Base-by-base conservation (phyloP, 2,797 vertebrate genomes). In the Aotus griseimembra region DNA sequence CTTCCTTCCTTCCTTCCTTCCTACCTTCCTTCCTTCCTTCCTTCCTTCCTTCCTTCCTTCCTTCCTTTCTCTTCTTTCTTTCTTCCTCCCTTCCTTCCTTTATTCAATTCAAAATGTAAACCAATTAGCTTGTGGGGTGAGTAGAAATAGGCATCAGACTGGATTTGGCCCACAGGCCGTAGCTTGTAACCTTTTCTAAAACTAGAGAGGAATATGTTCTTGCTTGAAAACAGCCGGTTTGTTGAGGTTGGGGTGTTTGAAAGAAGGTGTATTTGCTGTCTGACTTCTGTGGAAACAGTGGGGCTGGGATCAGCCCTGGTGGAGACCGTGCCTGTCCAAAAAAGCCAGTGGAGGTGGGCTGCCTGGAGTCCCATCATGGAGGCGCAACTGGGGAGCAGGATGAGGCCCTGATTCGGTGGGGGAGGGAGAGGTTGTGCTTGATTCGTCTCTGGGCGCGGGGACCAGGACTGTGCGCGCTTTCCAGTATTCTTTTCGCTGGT, bases 401-500 rank as follows among this genome's bases (percentile, higher is more conserved):
- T 2, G 7, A 57, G 10, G 58, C 58, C 58, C 46, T 24, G 36
- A 41, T 41, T 13, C 77, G 50, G 39, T 4, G 11, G 28, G 36
- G 46, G 57, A 77, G 41, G 80, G 48, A 14, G 41, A 33, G 73
- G 5, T 2, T 36, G 67, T 72, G 73, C 52, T 19, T 14, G 30
- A 9, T 30, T 36, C 1, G 0, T 55, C n/a, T 7, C 50, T 30
- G 75, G 8, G 30, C 4, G 5, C 1, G 1, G 61, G 76, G 17
- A 1, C 41, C 39, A 0, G 55, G 3, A 39, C 82, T 2, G 7
- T 10, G 11, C 3, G 11, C 1, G 5, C 28, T 20, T 85, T 33
- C 75, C 81, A 1, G 41, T 36, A 3, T 24, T 3, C 61, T 44
- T 44, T 12, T 24, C 17, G 12, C 73, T 39, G 12, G 7, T 17